phyloP scores from a whole-genome alignment of 2,797 vertebrate genomes.

The Coregonus suidteri region DNA sequence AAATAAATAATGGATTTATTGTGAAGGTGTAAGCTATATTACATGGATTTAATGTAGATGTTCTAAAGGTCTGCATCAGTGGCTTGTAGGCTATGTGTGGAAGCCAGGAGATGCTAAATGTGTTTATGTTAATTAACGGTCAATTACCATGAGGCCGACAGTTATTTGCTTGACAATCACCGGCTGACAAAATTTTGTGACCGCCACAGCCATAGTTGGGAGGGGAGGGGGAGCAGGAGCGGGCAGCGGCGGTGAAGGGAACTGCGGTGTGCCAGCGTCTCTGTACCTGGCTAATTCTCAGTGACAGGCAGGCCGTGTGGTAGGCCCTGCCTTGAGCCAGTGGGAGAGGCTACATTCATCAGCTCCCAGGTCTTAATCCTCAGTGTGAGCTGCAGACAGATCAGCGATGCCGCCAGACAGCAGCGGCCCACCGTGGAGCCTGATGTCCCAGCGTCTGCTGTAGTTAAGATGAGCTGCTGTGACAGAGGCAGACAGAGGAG shows the following conservation, averaged over 20 bases:
- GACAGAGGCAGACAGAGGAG: constrained; percentile 53
- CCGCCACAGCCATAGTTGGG: too few relatives aligned
- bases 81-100: too few relatives aligned
- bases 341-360: constrained; percentile 57
- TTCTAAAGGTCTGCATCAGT: too few relatives aligned
- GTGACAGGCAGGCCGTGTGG: constrained; percentile 43
- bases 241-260: not conserved
- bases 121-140: too few relatives aligned
- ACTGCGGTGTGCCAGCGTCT: not conserved
- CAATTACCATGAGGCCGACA: too few relatives aligned
- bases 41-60: too few relatives aligned
- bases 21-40: too few relatives aligned
- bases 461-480: constrained; percentile 68
- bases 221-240: too few relatives aligned
- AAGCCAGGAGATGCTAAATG: too few relatives aligned
- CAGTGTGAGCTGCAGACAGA: constrained; percentile 52
- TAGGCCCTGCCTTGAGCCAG: constrained; percentile 46
- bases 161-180: too few relatives aligned
- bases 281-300: constrained; percentile 15
- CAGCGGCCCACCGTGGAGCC: constrained; percentile 57
- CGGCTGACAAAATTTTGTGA: too few relatives aligned
- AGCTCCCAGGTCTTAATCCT: constrained; percentile 59
- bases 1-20: too few relatives aligned
- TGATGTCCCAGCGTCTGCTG: constrained; percentile 58
- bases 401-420: constrained; percentile 48